These are phyloP conservation scores for Tetragonula carbonaria DNA, from an alignment of 2,888 invertebrate genomes.

Conservation along the genomic window DNA sequence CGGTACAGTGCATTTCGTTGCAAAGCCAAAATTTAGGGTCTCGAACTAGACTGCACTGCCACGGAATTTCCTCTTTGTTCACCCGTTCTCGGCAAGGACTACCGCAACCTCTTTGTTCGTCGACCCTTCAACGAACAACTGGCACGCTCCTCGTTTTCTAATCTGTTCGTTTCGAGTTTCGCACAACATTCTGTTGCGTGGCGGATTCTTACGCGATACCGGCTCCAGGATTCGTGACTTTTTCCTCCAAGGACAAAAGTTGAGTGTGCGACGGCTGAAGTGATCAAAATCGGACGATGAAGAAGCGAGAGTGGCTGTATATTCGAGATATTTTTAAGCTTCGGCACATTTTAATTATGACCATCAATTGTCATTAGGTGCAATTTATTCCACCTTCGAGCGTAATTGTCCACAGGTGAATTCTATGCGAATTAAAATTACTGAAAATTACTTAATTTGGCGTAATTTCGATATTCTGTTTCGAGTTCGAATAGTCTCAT, in stretches of 20 bases:
- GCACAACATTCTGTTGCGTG: neutral
- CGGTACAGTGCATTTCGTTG: constrained; percentile 16
- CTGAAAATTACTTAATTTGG: no score
- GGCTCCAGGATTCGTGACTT: neutral
- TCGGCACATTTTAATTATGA: no score
- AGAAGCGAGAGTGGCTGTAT: no score
- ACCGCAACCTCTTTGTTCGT: neutral
- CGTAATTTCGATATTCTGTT: no score
- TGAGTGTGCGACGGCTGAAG: neutral
- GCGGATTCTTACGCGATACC: neutral
- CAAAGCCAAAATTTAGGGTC: constrained; percentile 26
- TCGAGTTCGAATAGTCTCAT: no score
- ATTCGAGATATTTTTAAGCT: no score
- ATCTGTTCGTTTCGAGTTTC: constrained; percentile 9
- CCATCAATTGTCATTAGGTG: no score
- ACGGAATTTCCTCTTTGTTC: constrained; percentile 11
- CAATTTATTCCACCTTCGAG: no score
- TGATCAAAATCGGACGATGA: no score
- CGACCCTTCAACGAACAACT: neutral
- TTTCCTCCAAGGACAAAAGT: neutral
- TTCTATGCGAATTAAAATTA: no score
- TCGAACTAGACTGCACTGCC: neutral
- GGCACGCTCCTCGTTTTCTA: neutral
- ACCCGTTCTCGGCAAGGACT: neutral
- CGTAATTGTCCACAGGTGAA: no score